A percentile compares a stretch with the other conserved stretches of the same genome.
These are phyloP conservation scores for Borostomias antarcticus DNA, from an alignment of 2,797 vertebrate genomes.

Conservation along the genomic window DNA sequence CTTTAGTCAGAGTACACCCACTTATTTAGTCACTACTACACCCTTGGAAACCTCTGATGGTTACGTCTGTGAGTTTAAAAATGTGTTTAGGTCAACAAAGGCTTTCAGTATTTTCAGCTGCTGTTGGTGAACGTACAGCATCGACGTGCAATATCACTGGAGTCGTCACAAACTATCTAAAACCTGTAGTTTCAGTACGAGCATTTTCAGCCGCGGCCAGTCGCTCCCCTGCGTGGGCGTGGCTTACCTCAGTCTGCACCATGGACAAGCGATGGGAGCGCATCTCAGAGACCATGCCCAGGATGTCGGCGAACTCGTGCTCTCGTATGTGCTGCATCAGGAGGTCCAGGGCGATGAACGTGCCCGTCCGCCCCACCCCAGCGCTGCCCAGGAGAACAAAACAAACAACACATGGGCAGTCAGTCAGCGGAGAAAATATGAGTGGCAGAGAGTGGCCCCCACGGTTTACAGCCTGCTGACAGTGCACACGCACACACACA, in stretches of 20 bases:
- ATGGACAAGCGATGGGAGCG: conserved; percentile 94
- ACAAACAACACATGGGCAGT: background rate
- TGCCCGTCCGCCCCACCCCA: conserved; percentile 93
- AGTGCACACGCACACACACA: too few relatives aligned
- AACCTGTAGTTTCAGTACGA: too few relatives aligned
- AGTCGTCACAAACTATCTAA: too few relatives aligned
- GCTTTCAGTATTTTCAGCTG: too few relatives aligned
- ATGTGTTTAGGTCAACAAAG: too few relatives aligned
- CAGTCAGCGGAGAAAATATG: too few relatives aligned
- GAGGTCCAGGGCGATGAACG: conserved; percentile 94
- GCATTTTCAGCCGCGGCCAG: background rate
- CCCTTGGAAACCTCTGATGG: too few relatives aligned
- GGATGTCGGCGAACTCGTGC: conserved; percentile 90
- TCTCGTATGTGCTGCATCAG: conserved; percentile 93
- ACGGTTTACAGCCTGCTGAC: background rate
- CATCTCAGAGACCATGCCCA: conserved; percentile 94
- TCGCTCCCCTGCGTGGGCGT: background rate
- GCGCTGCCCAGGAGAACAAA: conserved; percentile 74
- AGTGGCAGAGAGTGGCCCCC: background rate
- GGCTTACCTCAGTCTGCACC: conserved; percentile 96
- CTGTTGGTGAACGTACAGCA: too few relatives aligned
- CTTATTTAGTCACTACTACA: too few relatives aligned
- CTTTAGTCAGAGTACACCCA: too few relatives aligned
- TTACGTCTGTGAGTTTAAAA: too few relatives aligned
- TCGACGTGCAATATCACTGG: too few relatives aligned